Evolutionary conservation across 2,888 invertebrate species (phyloP).

Genomic region (Sussaba pulchella): DNA sequence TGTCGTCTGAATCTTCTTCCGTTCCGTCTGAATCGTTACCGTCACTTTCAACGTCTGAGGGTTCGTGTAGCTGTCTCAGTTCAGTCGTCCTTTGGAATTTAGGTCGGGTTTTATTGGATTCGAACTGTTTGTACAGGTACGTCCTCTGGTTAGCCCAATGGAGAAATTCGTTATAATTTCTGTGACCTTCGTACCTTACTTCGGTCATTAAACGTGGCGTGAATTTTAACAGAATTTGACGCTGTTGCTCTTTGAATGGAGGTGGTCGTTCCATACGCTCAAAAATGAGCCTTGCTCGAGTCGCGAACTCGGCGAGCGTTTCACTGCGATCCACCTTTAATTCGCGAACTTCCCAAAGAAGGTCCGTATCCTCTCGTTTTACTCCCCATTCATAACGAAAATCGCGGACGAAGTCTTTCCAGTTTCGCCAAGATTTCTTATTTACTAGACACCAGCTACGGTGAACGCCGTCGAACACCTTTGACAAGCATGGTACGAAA

Average conservation of each 20-base stretch:
- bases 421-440: conserved; percentile 12
- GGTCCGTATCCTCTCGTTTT: conserved; percentile 23
- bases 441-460: conserved; percentile 32
- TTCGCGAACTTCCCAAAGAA: conserved; percentile 39
- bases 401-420: conserved; percentile 44
- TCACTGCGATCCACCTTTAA: conserved; percentile 38
- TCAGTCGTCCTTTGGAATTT: no score
- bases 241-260: conserved; percentile 33
- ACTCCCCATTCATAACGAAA: conserved; percentile 48
- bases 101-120: no score
- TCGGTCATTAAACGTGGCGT: conserved; percentile 37
- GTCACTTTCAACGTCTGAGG: conserved; percentile 22
- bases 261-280: conserved; percentile 50
- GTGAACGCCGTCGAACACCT: conserved; percentile 33
- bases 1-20: not conserved
- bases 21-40: conserved; percentile 8
- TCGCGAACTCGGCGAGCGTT: conserved; percentile 43
- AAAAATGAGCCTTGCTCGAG: conserved; percentile 35
- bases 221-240: conserved; percentile 34
- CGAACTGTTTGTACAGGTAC: no score
- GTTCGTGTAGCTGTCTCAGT: no score
- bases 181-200: conserved; percentile 14
- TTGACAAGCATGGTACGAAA: conserved; percentile 37
- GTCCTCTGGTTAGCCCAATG: no score
- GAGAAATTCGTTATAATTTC: conserved; percentile 2